Base-by-base conservation (phyloP, 2,797 vertebrate species). In the Poeciliopsis turneri region DNA sequence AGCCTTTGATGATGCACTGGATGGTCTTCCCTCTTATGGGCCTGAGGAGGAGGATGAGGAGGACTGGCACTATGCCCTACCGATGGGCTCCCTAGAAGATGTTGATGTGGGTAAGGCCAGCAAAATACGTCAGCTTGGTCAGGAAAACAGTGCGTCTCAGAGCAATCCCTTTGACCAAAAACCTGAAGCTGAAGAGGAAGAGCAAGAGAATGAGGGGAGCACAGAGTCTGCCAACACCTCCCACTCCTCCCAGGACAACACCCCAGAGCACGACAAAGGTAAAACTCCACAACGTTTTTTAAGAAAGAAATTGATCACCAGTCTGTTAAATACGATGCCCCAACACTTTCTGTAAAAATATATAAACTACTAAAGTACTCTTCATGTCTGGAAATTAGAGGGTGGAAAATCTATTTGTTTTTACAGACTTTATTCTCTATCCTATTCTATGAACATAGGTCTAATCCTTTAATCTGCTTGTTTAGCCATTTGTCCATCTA, bases 11-110 rank as follows among this genome's bases (percentile, higher is more conserved):
- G 91, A 94, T 0, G 90, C 90, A 0, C 69, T 93, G 25, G 93
- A 95, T 75, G 93, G 92, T 2, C 90, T 93, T 57, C 92, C 92
- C 39, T 39, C 79, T 0, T 91, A 70, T 74, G 93, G 83, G 13
- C 78, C 86, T 3, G 93, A 91, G 33, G 93, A 94, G 23, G 94
- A 94, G 1, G 93, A 94, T 4, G 93, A 95, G 73, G 91, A 61
- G 30, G 59, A 94, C 82, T 94, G 94, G 94, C 87, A 93, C 74
- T 92, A 92, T 78, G 85, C 90, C n/a, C 72, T 94, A 74, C 93
- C 93, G 0, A 47, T 86, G 78, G 93, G 78, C 33, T 76, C 78
- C 2, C 36, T 90, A 25, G 91, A 92, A 49, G 92, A 93, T 13
- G 85, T 25, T 0, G 83, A 90, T 13, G 18, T 78, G 30, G 59